A percentile compares a stretch with the other conserved stretches of the same genome.
Conservation (phyloP, 2,113 vertebrate genomes). For the Benitochromis conjunctus region DNA sequence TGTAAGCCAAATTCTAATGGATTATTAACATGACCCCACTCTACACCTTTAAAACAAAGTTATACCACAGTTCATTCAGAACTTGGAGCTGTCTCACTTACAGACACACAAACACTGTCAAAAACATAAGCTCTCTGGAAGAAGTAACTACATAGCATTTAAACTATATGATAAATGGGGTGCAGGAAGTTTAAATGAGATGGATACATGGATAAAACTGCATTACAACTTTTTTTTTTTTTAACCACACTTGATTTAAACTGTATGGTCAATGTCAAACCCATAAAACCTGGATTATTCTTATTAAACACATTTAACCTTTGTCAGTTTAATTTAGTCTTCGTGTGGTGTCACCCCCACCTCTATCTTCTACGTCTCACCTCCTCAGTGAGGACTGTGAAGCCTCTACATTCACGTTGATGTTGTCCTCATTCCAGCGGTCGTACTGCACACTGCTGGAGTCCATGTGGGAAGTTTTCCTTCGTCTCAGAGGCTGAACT, state of each 20-base stretch:
- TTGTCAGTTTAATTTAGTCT: background rate
- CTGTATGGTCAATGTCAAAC: background rate
- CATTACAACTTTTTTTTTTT: background rate
- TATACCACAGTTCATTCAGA: background rate
- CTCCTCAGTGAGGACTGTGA: conserved; percentile 44
- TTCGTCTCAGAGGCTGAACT: conserved; percentile 47
- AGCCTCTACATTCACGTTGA: conserved; percentile 62
- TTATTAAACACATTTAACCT: background rate
- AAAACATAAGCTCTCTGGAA: background rate
- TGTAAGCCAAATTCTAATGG: background rate
- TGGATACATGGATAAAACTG: background rate
- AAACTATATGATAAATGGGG: background rate
- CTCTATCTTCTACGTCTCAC: conserved; percentile 50
- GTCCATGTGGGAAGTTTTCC: conserved; percentile 73
- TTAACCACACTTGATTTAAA: background rate
- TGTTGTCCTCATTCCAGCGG: conserved; percentile 77
- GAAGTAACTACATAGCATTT: background rate
- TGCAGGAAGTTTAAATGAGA: fast-evolving
- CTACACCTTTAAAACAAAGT: background rate
- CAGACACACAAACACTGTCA: background rate
- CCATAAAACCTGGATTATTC: background rate
- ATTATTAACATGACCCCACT: background rate
- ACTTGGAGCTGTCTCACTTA: background rate
- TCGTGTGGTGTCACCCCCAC: background rate
- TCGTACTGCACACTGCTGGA: conserved; percentile 71